These are phyloP conservation scores for Stictocephala bisonia DNA, from an alignment of 2,888 invertebrate species.

Conservation along the genomic window DNA sequence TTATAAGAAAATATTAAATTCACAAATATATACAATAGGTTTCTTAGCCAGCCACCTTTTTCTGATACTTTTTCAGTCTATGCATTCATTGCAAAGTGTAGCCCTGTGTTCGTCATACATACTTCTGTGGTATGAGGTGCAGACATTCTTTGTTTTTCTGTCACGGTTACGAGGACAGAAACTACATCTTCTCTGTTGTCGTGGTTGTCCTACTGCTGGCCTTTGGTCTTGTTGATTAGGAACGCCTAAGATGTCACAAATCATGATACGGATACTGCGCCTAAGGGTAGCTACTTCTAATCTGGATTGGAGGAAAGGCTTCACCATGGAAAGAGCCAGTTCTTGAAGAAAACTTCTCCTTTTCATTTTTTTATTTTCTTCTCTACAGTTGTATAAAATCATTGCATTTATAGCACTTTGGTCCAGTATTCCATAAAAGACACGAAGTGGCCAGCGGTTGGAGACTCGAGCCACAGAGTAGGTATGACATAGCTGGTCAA, in stretches of 20 bases:
- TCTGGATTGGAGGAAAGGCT: constrained; percentile 19
- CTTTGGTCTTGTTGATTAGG: background rate
- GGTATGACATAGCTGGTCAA: constrained; percentile 57
- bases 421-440: constrained; percentile 51
- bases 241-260: background rate
- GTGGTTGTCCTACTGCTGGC: background rate
- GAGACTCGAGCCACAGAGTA: constrained; percentile 55
- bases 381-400: constrained; percentile 41
- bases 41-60: background rate
- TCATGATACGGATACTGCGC: constrained; percentile 3
- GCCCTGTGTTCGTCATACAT: constrained; percentile 13
- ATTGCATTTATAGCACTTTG: constrained; percentile 45
- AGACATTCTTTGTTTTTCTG: constrained; percentile 18
- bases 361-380: constrained; percentile 35
- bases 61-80: background rate
- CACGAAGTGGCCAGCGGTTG: constrained; percentile 57
- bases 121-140: background rate
- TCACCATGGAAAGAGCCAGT: constrained; percentile 31
- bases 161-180: constrained; percentile 13
- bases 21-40: background rate
- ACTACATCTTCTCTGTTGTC: constrained; percentile 11
- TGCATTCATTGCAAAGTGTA: background rate
- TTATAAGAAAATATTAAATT: too few relatives aligned
- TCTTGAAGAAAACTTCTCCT: constrained; percentile 37
- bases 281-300: constrained; percentile 12